Evolutionary conservation across 30 jellyfish, hydroid and myxozoan genomes (phyloP), one percentile per base, ranked within the genome.

Genomic region (Euphysa ruthae): DNA sequence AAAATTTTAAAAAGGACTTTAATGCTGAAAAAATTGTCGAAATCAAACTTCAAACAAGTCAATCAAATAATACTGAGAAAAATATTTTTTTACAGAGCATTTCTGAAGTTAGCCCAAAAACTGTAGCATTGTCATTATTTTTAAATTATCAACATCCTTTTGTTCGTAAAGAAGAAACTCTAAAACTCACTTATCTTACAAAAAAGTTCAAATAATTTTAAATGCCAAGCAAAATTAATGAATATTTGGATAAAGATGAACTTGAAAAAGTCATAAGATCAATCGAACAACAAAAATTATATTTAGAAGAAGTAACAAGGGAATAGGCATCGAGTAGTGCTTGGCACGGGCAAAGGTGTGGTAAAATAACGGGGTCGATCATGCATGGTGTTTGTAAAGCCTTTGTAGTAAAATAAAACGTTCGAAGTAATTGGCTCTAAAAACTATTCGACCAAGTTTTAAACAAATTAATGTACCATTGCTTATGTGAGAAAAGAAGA

Each of bases 1-100:
- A 71, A 58, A 38, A 69, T 19, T 70, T 70, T 46, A 50, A 10
- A n/a, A n/a, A n/a, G n/a, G n/a, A n/a, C n/a, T n/a, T n/a, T n/a
- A n/a, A n/a, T n/a, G n/a, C n/a, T n/a, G n/a, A n/a, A n/a, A n/a
- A n/a, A n/a, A n/a, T n/a, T n/a, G n/a, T n/a, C n/a, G n/a, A n/a
- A n/a, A n/a, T n/a, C n/a, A n/a, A n/a, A n/a, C n/a, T n/a, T n/a
- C n/a, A n/a, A n/a, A n/a, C 52, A 8, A 8, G 12, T n/a, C 52
- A 38, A n/a, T n/a, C n/a, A 38, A 38, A n/a, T 38, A 38, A 38
- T 8, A n/a, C 12, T 38, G 14, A 38, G 12, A 8, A 38, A n/a
- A 38, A 12, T 38, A 12, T 8, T 38, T 38, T 38, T 38, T n/a
- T 38, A n/a, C 12, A 38, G 12, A 8, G 12, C 12, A 38, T 38